Base-by-base conservation (phyloP, 2,113 vertebrate genomes). In the Alligator mississippiensis region DNA sequence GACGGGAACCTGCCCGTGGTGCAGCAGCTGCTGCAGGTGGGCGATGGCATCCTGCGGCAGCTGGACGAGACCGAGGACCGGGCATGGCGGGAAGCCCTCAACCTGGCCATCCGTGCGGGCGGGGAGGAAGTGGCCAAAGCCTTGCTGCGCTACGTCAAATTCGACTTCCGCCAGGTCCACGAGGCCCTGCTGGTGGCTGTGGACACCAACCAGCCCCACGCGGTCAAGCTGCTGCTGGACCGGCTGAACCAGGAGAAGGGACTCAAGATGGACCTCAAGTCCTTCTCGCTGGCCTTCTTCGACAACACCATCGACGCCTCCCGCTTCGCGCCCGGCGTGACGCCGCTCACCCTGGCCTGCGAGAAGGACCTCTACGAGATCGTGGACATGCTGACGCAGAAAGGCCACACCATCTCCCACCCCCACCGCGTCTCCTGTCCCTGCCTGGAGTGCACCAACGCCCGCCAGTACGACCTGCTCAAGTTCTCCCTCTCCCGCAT, bases 401-500 rank as follows among this genome's bases (percentile, higher is more conserved):
- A 99, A 88, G 99, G 99, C 22, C 99, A 99, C 57, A 74, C 95
- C 91, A 99, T 99, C 54, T 97, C 98, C 1, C 97, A 95, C 93
- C 99, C 99, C 1, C 99, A 99, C 93, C 98, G 98, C 28, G 98
- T 99, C 85, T 99, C 99, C 95, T 99, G 99, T 2, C 59, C 97
- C 77, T 99, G 99, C 92, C 97, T 99, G n/a, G 98, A 99, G 95
- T 99, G 99, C 92, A 98, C 98, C 59, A 99, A 99, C 0, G 98
- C 98, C 1, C 98, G 99, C 18, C 98, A 98, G 91, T 99, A 99
- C 1, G 99, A 99, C 96, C 97, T 99, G 88, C 98, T 99, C 18
- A 99, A 99, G 97, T 99, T 99, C 97, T 99, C 99, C 4, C 93
- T 99, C 88, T 99, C 99, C 11, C 98, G 98, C 21, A 99, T 99